A percentile compares a stretch with the other conserved stretches of the same genome.
Conservation (phyloP, 2,797 vertebrate genomes). For the Trematomus bernacchii region DNA sequence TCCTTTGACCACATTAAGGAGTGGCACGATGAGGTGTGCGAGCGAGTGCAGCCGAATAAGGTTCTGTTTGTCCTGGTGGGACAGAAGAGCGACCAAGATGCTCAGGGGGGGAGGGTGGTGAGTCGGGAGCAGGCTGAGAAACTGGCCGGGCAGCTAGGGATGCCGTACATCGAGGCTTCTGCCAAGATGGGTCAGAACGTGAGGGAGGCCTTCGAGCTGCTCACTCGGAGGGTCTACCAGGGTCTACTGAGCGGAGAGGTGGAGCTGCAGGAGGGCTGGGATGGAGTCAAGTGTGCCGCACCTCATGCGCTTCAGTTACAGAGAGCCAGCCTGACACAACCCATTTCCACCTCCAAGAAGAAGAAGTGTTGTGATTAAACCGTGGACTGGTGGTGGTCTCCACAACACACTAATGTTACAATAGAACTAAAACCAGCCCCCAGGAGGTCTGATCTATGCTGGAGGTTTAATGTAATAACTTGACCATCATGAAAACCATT, state of each 20-base stretch:
- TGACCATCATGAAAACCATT: slow-evolving; percentile 6
- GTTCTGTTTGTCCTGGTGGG: slow-evolving; percentile 89
- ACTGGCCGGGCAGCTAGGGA: slow-evolving; percentile 80
- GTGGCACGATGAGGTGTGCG: slow-evolving; percentile 87
- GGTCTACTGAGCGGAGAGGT: slow-evolving; percentile 81
- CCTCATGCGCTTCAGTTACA: slow-evolving; percentile 60
- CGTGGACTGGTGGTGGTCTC: not conserved
- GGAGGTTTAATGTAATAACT: not conserved
- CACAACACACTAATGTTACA: not conserved
- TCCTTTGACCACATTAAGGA: slow-evolving; percentile 87
- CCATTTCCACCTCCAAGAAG: slow-evolving; percentile 28
- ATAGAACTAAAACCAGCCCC: not conserved
- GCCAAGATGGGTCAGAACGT: slow-evolving; percentile 87
- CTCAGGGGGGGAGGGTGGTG: slow-evolving; percentile 75
- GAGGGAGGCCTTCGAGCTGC: slow-evolving; percentile 81
- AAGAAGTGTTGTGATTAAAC: slow-evolving; percentile 78
- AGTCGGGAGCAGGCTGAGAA: slow-evolving; percentile 84
- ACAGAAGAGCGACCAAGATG: slow-evolving; percentile 86
- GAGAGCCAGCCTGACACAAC: slow-evolving; percentile 43
- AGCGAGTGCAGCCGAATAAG: slow-evolving; percentile 82
- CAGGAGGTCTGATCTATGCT: slow-evolving; percentile 2
- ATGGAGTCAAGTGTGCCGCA: slow-evolving; percentile 84
- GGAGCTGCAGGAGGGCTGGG: slow-evolving; percentile 83
- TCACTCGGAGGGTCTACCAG: slow-evolving; percentile 82
- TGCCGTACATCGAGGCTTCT: slow-evolving; percentile 87